phyloP scores from a whole-genome alignment of 2,797 vertebrate species.

The Sebastes reedi region DNA sequence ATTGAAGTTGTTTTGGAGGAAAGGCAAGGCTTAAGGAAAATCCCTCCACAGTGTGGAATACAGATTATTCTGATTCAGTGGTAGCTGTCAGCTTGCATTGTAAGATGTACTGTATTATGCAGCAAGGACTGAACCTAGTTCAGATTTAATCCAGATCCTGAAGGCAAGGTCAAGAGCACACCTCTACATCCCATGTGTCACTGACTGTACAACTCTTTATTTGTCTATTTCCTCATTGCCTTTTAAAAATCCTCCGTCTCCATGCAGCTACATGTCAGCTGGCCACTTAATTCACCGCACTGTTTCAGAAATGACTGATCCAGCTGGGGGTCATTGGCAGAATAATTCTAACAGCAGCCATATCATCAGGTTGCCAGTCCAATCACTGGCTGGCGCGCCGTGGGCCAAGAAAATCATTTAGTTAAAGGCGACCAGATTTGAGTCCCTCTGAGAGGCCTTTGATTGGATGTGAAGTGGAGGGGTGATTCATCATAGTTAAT shows the following conservation, averaged over 20 bases:
- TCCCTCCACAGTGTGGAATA: neutral
- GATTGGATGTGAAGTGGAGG: constrained; percentile 79
- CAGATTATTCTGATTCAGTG: constrained; percentile 41
- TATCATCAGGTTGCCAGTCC: constrained; percentile 52
- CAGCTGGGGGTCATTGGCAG: constrained; percentile 64
- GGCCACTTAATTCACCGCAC: constrained; percentile 52
- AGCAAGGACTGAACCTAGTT: neutral
- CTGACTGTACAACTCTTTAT: neutral
- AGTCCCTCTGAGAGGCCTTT: constrained; percentile 76
- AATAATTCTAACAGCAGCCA: constrained; percentile 53
- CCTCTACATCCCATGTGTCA: constrained; percentile 8
- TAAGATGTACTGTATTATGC: constrained; percentile 13
- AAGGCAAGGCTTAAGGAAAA: constrained; percentile 20
- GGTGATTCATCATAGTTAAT: constrained; percentile 86
- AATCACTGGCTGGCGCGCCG: constrained; percentile 44
- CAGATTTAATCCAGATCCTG: constrained; percentile 27
- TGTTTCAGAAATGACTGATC: constrained; percentile 55
- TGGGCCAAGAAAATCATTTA: constrained; percentile 80
- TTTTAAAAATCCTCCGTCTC: constrained; percentile 7
- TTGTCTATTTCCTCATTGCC: neutral
- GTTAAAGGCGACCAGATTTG: constrained; percentile 79
- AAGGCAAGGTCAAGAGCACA: constrained; percentile 44
- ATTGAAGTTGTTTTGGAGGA: constrained; percentile 12
- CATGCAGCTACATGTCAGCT: constrained; percentile 34
- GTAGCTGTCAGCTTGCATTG: constrained; percentile 39